Percentiles rank a stretch among this genome's conserved stretches.
Conservation (phyloP, 2,888 invertebrate species). For the Perdita meconis region DNA sequence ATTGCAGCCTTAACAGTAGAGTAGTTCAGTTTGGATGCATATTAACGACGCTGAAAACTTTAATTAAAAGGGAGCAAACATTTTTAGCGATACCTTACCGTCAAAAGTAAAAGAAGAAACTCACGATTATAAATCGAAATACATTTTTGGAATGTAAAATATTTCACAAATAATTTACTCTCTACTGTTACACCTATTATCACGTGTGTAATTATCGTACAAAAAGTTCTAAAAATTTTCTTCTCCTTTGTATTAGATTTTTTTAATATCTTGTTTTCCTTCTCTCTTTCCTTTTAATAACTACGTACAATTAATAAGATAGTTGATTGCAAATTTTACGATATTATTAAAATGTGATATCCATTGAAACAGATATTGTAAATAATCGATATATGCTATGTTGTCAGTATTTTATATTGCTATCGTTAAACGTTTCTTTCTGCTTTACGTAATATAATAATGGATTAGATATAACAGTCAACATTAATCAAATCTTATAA, state of each 20-base stretch:
- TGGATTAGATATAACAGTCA: slow-evolving; percentile 42
- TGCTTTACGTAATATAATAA: slow-evolving; percentile 39
- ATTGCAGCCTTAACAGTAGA: slow-evolving; percentile 39
- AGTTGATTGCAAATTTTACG: slow-evolving; percentile 34
- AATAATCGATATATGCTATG: slow-evolving; percentile 55
- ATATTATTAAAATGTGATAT: slow-evolving; percentile 46
- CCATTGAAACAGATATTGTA: slow-evolving; percentile 59
- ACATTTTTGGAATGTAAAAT: slow-evolving; percentile 51
- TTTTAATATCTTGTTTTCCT: background rate
- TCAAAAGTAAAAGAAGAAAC: slow-evolving; percentile 21
- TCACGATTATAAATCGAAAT: slow-evolving; percentile 21
- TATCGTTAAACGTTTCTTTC: slow-evolving; percentile 39
- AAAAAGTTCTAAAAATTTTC: slow-evolving; percentile 31
- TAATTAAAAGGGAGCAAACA: slow-evolving; percentile 24
- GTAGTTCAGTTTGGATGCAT: background rate
- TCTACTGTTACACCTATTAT: slow-evolving; percentile 28
- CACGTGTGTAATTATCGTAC: slow-evolving; percentile 23
- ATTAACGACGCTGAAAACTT: slow-evolving; percentile 8
- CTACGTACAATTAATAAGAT: slow-evolving; percentile 32
- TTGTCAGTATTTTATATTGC: slow-evolving; percentile 55
- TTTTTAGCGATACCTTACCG: slow-evolving; percentile 18
- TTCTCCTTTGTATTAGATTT: slow-evolving; percentile 3
- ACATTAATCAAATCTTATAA: slow-evolving; percentile 51
- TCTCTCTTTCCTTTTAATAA: background rate
- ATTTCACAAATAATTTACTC: slow-evolving; percentile 17